Base-by-base conservation (phyloP, 2,797 vertebrate species). In the Xenentodon cancila region DNA sequence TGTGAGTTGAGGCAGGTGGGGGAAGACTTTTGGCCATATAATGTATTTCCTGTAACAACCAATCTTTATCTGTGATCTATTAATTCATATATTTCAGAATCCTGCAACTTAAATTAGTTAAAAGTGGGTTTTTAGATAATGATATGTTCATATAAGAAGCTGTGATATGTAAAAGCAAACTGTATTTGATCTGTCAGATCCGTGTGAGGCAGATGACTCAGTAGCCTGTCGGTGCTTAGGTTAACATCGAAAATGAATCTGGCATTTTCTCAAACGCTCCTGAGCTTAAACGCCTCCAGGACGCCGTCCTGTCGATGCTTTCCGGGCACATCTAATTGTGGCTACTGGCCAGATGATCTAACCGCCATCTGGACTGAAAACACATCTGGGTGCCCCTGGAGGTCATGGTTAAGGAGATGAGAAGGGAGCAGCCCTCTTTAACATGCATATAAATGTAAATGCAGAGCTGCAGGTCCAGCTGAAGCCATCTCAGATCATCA, bases 351-450 rank as follows among this genome's bases (percentile, higher is more conserved):
- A 52, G 27, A 50, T 32, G 25, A 62, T 63, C 15, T 22, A 5
- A 63, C 8, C 16, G 32, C 30, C 51, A 53, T 25, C 43, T 53
- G 60, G 60, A 7, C 43, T 17, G 43, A 7, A 11, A 37, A 25
- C 51, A 34, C 25, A 30, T 51, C 48, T 19, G 9, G n/a, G 18
- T 43, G 40, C 17, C 58, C 47, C 17, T 47, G 27, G 32, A 18
- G 27, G 15, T 61, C 37, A 16, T 4, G 37, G 43, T 43, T 18
- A 19, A 50, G 37, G 15, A 22, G 32, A 16, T 37, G 16, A 34
- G 42, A 22, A 32, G 5, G 3, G n/a, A 45, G 34, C 19, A 18
- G 11, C 20, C 20, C 40, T 20, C 21, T 42, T 50, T 42, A 16
- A 12, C 11, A 27, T 4, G 6, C 5, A 18, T 3, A 3, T 5